A percentile compares a stretch with the other conserved stretches of the same genome.
phyloP scores from a whole-genome alignment of 2,113 vertebrate species.

The Tor tambroides region DNA sequence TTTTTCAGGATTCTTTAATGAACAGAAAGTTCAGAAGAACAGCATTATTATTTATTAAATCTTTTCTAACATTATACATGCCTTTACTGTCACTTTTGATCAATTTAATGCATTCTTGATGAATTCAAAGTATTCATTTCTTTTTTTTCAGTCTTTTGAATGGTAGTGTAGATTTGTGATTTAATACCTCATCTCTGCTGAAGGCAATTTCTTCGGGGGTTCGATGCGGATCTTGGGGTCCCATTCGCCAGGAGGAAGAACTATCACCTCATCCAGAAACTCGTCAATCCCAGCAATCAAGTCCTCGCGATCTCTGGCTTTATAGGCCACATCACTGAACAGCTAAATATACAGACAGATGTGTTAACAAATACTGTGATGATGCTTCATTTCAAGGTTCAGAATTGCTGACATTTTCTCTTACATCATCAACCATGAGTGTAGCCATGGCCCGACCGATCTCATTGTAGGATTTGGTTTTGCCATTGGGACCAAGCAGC shows the following conservation, averaged over 20 bases:
- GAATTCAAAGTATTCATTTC: neutral
- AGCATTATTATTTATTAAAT: no score
- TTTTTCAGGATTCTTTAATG: no score
- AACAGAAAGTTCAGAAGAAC: no score
- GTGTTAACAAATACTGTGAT: no score
- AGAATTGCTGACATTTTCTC: no score
- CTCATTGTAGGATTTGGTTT: no score
- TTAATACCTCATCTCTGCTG: slow-evolving; percentile 89
- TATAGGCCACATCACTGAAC: slow-evolving; percentile 95
- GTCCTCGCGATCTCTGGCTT: slow-evolving; percentile 89
- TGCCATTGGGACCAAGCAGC: no score
- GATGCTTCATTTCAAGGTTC: no score
- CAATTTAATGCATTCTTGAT: neutral
- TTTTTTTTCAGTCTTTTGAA: neutral
- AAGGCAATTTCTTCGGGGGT: slow-evolving; percentile 93
- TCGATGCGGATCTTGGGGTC: slow-evolving; percentile 97
- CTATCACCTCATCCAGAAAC: slow-evolving; percentile 95
- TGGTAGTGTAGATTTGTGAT: neutral
- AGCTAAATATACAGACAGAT: slow-evolving; percentile 60
- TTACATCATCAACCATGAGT: no score
- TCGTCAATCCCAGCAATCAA: slow-evolving; percentile 95
- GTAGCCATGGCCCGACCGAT: no score
- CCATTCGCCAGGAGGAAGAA: slow-evolving; percentile 75
- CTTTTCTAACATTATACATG: neutral
- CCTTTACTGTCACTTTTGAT: neutral